Evolutionary conservation across 2,113 vertebrate species (phyloP).

Genomic region (Ia io): DNA sequence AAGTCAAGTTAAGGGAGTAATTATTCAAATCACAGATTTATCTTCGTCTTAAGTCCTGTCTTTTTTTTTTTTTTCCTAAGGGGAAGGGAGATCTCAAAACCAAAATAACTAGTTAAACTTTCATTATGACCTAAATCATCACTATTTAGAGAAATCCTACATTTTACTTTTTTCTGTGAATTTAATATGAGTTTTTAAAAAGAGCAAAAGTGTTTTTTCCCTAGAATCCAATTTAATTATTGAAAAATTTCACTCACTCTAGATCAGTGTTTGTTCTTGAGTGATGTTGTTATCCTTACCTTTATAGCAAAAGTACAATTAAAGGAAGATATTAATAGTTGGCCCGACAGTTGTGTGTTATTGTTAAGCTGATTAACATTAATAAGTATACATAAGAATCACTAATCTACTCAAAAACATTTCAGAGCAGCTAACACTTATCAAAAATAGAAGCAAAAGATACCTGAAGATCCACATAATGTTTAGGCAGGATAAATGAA

Average conservation of each 20-base stretch:
- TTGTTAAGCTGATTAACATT: no score
- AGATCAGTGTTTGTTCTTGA: constrained; percentile 8
- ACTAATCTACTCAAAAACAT: constrained; percentile 67
- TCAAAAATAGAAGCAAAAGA: constrained; percentile 57
- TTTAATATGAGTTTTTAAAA: constrained; percentile 32
- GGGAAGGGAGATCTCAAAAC: background rate
- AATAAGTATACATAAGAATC: constrained; percentile 36
- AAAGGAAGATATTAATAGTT: constrained; percentile 45
- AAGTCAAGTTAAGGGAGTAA: background rate
- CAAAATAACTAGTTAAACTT: constrained; percentile 5
- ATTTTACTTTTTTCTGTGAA: background rate
- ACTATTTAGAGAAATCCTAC: background rate
- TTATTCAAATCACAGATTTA: constrained; percentile 22
- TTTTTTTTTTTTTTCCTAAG: background rate
- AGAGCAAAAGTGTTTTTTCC: background rate
- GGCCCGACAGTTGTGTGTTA: no score
- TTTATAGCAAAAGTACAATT: background rate
- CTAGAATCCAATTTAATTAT: background rate
- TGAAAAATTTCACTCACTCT: constrained; percentile 36
- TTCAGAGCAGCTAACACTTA: constrained; percentile 71
- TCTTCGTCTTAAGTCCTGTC: background rate
- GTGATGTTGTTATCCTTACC: background rate
- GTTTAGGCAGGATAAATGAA: background rate
- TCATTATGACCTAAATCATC: background rate
- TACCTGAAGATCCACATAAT: constrained; percentile 33